Conservation (phyloP, 1,140 invertebrate genomes). For the Meteorus sp. region DNA sequence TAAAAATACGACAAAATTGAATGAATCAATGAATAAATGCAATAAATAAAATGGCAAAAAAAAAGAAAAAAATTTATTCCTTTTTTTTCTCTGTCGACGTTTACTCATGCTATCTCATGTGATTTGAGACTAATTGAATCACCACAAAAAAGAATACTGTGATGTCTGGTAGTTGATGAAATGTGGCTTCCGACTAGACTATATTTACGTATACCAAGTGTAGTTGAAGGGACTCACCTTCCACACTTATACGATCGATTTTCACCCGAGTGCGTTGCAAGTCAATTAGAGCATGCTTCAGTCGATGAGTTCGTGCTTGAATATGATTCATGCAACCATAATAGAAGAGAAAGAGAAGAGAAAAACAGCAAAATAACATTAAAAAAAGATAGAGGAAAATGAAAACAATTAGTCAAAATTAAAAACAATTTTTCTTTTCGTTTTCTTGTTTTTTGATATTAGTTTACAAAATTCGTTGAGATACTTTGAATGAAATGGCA, state of each 20-base stretch:
- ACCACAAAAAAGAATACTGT: background rate
- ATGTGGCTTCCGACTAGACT: slow-evolving; percentile 20
- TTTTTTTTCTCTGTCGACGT: background rate
- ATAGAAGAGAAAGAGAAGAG: no score
- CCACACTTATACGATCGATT: background rate
- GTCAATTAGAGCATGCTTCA: slow-evolving; percentile 42
- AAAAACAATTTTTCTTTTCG: no score
- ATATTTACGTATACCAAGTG: slow-evolving; percentile 4
- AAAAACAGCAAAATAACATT: no score
- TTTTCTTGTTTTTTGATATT: background rate
- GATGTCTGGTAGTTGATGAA: background rate
- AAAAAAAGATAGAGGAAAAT: no score
- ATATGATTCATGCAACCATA: slow-evolving; percentile 23
- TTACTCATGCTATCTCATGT: slow-evolving; percentile 1
- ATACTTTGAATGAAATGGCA: background rate
- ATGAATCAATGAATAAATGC: no score
- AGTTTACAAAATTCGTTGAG: background rate
- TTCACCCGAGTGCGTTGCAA: background rate
- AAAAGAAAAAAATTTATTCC: slow-evolving; percentile 5
- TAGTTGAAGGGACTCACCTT: slow-evolving; percentile 23
- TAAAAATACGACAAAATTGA: no score
- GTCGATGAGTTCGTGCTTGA: slow-evolving; percentile 55
- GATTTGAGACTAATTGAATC: slow-evolving; percentile 8
- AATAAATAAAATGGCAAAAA: no score
- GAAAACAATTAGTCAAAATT: no score